A percentile compares a stretch with the other conserved stretches of the same genome.
These are phyloP conservation scores for Aegotheles bennettii DNA, from an alignment of 2,113 vertebrate genomes.

Conservation along the genomic window DNA sequence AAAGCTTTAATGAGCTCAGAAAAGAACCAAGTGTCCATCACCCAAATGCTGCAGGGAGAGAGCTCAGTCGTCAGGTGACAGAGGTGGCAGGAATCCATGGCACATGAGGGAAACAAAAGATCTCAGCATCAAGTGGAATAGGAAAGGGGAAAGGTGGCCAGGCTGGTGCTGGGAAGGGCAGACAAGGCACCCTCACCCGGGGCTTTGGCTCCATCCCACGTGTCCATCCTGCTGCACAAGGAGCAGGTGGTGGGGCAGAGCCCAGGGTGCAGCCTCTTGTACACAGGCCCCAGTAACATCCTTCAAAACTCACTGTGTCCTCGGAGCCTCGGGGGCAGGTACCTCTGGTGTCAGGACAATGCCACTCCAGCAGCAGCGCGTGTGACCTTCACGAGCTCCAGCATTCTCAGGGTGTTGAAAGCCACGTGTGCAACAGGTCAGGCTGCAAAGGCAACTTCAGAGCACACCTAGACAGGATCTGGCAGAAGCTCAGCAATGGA, in stretches of 20 bases:
- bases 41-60: neutral
- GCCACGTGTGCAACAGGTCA: neutral
- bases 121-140: neutral
- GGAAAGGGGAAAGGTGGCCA: neutral
- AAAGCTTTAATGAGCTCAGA: neutral
- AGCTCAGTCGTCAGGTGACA: neutral
- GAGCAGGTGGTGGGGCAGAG: neutral
- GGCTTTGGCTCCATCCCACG: neutral
- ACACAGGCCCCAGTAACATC: neutral
- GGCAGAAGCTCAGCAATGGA: neutral
- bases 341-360: neutral
- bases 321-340: neutral
- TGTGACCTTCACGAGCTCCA: neutral
- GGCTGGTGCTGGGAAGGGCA: neutral
- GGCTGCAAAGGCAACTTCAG: neutral
- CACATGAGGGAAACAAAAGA: neutral
- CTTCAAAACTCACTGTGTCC: neutral
- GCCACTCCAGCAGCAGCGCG: rapidly evolving
- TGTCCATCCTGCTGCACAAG: neutral
- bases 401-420: neutral
- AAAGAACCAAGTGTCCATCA: neutral
- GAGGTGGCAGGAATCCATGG: neutral
- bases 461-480: neutral
- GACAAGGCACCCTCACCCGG: neutral
- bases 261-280: neutral